A percentile compares a stretch with the other conserved stretches of the same genome.
Conservation (phyloP, 2,113 vertebrate genomes). For the Ia io region DNA sequence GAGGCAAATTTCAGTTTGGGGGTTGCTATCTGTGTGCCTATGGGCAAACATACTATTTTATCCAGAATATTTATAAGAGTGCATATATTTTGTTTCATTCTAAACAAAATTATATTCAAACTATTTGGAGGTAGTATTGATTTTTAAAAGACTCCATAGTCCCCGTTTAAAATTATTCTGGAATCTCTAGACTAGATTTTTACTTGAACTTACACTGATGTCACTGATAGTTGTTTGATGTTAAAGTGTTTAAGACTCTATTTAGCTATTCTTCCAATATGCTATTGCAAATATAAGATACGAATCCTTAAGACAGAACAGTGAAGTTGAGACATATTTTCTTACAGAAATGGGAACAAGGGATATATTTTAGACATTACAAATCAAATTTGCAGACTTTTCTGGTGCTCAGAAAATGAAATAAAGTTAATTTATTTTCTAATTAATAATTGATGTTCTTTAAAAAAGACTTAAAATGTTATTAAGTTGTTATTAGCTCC, state of each 20-base stretch:
- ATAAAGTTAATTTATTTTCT: conserved; percentile 16
- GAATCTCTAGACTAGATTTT: conserved; percentile 18
- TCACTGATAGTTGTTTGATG: background rate
- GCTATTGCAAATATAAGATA: background rate
- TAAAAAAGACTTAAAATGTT: background rate
- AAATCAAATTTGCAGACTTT: background rate
- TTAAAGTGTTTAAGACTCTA: background rate
- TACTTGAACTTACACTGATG: background rate
- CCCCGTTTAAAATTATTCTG: background rate
- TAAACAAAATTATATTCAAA: background rate
- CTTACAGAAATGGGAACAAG: background rate
- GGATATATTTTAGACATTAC: background rate
- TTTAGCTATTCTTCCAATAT: background rate
- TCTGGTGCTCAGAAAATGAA: background rate
- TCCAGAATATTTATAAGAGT: background rate
- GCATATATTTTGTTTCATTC: background rate
- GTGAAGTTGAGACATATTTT: background rate
- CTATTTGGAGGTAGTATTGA: background rate
- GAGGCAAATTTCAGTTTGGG: background rate
- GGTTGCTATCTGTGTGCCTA: background rate
- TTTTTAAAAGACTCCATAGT: background rate
- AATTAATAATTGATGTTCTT: background rate
- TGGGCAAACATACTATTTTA: background rate
- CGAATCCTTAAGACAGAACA: background rate
- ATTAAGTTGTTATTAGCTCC: background rate